Conservation (phyloP, 2,888 invertebrate genomes). For the Phortica magna region DNA sequence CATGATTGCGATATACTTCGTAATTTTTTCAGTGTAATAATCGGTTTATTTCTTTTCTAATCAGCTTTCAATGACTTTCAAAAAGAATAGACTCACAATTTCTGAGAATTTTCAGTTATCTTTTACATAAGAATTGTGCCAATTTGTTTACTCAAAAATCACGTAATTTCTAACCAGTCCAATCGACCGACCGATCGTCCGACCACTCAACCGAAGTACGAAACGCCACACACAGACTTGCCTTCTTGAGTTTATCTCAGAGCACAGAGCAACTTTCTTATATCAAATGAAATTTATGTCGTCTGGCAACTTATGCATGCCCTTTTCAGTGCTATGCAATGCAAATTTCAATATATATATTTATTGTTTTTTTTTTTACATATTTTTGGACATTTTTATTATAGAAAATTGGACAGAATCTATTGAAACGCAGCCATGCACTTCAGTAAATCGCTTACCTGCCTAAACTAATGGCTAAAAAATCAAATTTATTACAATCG, state of each 20-base stretch:
- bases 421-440: slow-evolving; percentile 20
- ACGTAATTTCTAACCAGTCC: too few species aligned
- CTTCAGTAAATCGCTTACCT: slow-evolving; percentile 21
- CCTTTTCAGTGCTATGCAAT: not conserved
- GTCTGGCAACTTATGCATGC: not conserved
- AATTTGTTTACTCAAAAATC: too few species aligned
- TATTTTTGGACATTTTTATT: slow-evolving; percentile 13
- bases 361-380: not conserved
- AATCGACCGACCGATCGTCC: too few species aligned
- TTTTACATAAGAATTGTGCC: too few species aligned
- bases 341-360: not conserved
- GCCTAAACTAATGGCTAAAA: slow-evolving; percentile 10
- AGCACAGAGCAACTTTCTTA: not conserved
- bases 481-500: slow-evolving; percentile 30
- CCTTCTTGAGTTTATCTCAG: not conserved
- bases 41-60: too few species aligned
- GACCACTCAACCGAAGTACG: too few species aligned
- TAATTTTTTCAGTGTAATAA: too few species aligned
- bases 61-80: too few species aligned
- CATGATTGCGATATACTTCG: too few species aligned
- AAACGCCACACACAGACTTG: not conserved
- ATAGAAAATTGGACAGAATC: not conserved
- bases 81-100: too few species aligned
- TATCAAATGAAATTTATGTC: not conserved
- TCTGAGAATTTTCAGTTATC: too few species aligned